Conservation (phyloP, 2,797 vertebrate species). For the Rhinogobio ventralis region DNA sequence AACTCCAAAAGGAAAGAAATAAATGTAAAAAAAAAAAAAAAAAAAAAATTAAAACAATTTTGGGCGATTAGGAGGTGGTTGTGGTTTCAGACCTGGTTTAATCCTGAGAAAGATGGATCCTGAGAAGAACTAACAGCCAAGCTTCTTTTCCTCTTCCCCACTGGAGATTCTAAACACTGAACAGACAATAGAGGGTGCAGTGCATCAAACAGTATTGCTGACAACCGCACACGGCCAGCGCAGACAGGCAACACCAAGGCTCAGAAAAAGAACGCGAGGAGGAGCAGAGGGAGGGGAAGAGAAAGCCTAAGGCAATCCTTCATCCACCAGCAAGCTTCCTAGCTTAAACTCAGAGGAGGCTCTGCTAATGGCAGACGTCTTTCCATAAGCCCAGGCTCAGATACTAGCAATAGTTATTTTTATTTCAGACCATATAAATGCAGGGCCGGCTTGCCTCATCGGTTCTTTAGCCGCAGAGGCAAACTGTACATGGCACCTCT, state of each 20-base stretch:
- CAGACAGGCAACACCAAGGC: constrained; percentile 97
- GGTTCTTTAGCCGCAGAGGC: constrained; percentile 44
- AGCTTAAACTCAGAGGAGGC: constrained; percentile 42
- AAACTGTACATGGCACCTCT: constrained; percentile 45
- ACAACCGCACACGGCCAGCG: constrained; percentile 92
- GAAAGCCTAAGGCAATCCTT: constrained; percentile 73
- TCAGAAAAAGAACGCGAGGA: constrained; percentile 85
- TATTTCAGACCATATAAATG: constrained; percentile 13
- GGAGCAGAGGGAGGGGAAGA: constrained; percentile 55
- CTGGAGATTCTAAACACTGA: constrained; percentile 99
- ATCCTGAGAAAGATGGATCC: constrained; percentile 99
- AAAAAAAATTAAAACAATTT: constrained; percentile 74
- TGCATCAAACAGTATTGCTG: constrained; percentile 98
- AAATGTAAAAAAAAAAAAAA: constrained; percentile 75
- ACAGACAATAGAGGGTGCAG: constrained; percentile 99
- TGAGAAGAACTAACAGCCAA: constrained; percentile 99
- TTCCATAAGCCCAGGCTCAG: constrained; percentile 39
- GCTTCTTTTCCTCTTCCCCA: constrained; percentile 99
- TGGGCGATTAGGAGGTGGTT: constrained; percentile 93
- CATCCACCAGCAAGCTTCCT: constrained; percentile 59
- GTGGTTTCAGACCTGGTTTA: constrained; percentile 99
- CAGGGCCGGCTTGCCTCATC: constrained; percentile 13
- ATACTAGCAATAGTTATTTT: constrained; percentile 32
- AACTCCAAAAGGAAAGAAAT: constrained; percentile 67
- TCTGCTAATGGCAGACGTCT: constrained; percentile 39